A percentile compares a stretch with the other conserved stretches of the same genome.
phyloP scores from a whole-genome alignment of 1,140 invertebrate species.

The Archegozetes longisetosus region DNA sequence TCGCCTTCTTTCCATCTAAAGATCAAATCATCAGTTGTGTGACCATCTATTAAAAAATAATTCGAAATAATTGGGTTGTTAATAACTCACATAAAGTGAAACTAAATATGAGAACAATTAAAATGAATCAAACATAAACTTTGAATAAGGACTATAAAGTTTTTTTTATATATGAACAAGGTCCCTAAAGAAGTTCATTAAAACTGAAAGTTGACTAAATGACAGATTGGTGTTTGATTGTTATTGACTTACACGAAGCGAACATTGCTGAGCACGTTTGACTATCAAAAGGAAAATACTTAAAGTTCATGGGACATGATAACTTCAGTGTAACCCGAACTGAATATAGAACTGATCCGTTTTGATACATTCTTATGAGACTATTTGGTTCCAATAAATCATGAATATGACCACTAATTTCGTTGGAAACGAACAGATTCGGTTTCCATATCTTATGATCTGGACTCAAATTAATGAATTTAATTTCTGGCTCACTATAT shows the following conservation, averaged over 20 bases:
- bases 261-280: not conserved
- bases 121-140: no score
- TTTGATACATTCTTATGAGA: not conserved
- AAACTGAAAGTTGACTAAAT: no score
- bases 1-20: constrained; percentile 84
- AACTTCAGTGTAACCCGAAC: not conserved
- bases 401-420: not conserved
- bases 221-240: no score
- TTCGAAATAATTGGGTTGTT: not conserved
- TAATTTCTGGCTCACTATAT: not conserved
- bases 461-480: not conserved
- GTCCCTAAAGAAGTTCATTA: no score
- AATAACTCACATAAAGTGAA: no score
- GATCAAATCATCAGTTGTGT: constrained; percentile 82
- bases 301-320: constrained; percentile 1
- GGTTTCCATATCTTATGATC: not conserved
- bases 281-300: not conserved
- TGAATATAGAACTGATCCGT: constrained; percentile 1
- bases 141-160: no score
- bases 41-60: constrained; percentile 45
- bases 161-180: no score
- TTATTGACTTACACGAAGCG: constrained; percentile 1
- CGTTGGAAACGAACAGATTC: not conserved
- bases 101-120: no score
- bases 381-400: not conserved